Evolutionary conservation across 2,797 vertebrate species (phyloP).

Genomic region (Heliangelus exortis): DNA sequence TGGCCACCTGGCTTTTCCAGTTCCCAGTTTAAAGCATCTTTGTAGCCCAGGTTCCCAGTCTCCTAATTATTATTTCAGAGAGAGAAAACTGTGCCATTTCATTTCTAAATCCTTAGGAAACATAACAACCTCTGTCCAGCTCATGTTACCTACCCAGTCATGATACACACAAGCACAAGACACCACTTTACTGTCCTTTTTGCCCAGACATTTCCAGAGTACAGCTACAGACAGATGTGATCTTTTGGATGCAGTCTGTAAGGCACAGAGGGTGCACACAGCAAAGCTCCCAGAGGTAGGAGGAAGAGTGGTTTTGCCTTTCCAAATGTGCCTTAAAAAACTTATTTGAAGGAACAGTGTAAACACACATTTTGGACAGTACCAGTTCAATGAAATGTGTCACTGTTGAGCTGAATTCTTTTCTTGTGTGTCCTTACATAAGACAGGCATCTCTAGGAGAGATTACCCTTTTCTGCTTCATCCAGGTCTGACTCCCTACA

Average conservation of each 20-base stretch:
- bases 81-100: neutral
- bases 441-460: neutral
- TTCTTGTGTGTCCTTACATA: neutral
- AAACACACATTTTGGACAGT: neutral
- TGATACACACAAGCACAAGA: neutral
- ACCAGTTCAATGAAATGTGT: neutral
- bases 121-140: neutral
- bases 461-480: neutral
- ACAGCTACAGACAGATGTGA: neutral
- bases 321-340: neutral
- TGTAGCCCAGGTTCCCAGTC: neutral
- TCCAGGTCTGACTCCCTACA: neutral
- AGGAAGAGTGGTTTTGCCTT: neutral
- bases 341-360: neutral
- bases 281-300: neutral
- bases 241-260: neutral
- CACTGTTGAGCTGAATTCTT: neutral
- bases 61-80: neutral
- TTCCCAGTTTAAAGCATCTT: neutral
- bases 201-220: accelerated
- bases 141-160: neutral
- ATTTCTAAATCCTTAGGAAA: neutral
- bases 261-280: neutral
- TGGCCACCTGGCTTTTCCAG: neutral
- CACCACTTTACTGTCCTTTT: neutral